Evolutionary conservation across 2,113 vertebrate species (phyloP).

Genomic region (Athene cunicularia): DNA sequence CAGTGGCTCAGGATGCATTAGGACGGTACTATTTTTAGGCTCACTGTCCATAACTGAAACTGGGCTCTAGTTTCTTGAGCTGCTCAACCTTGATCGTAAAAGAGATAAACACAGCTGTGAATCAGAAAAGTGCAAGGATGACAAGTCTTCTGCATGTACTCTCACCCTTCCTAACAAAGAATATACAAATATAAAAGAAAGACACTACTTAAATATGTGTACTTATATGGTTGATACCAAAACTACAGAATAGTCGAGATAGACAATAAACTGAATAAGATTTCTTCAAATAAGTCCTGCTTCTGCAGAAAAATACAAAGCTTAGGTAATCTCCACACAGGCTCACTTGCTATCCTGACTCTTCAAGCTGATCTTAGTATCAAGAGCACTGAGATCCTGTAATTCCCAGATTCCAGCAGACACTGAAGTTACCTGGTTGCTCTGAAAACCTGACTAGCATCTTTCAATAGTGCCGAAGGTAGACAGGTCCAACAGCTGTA

Average conservation of each 20-base stretch:
- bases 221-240: not conserved
- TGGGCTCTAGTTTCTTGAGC: not conserved
- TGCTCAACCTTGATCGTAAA: not conserved
- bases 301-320: not conserved
- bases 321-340: not conserved
- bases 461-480: not conserved
- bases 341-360: not conserved
- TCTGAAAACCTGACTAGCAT: not conserved
- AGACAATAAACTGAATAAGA: not conserved
- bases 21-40: conserved; percentile 40
- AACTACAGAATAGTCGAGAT: not conserved
- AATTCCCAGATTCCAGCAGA: not conserved
- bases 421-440: not conserved
- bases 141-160: not conserved
- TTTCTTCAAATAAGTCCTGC: not conserved
- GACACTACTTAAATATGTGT: not conserved
- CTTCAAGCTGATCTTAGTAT: not conserved
- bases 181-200: not conserved
- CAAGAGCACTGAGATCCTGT: not conserved
- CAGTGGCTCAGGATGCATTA: conserved; percentile 17
- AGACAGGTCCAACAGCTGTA: not conserved
- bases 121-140: not conserved
- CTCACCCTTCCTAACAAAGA: not conserved
- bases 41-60: not conserved
- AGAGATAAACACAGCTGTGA: not conserved